Evolutionary conservation across 2,797 vertebrate species (phyloP).

Genomic region (Scarus forsteni): DNA sequence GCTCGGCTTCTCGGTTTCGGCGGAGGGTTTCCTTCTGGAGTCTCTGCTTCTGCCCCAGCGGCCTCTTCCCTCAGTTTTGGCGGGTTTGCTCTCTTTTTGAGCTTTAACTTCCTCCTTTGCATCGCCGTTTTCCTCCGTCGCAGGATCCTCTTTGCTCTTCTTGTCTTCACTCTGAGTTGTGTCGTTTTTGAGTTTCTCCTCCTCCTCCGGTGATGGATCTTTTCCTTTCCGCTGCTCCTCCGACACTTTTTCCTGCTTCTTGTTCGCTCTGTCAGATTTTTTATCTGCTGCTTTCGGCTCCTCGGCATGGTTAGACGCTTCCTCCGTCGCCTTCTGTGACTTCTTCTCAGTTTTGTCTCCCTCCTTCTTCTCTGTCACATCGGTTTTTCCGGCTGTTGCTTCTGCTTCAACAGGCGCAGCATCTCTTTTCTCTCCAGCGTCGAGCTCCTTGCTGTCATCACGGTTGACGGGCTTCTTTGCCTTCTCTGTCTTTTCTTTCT

Average conservation of each 20-base stretch:
- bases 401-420: neutral
- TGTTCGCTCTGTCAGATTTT: slow-evolving; percentile 7
- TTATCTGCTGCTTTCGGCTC: neutral
- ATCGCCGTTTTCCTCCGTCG: neutral
- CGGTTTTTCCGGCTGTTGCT: slow-evolving; percentile 6
- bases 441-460: neutral
- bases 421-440: neutral
- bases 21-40: slow-evolving; percentile 6
- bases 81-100: slow-evolving; percentile 10
- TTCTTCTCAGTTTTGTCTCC: slow-evolving; percentile 14
- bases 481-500: slow-evolving; percentile 18
- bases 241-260: neutral
- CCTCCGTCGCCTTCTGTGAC: slow-evolving; percentile 15
- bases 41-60: slow-evolving; percentile 69
- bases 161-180: neutral
- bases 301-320: slow-evolving; percentile 12
- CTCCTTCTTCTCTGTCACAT: slow-evolving; percentile 38
- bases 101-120: neutral
- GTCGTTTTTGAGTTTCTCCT: neutral
- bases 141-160: slow-evolving; percentile 19
- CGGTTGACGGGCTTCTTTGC: slow-evolving; percentile 20
- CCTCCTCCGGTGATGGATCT: too few species aligned
- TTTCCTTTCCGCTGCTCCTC: neutral
- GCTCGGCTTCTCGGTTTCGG: neutral
- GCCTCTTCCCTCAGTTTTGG: slow-evolving; percentile 56